phyloP scores from a whole-genome alignment of 2,888 invertebrate genomes.

The Tipula confusa region DNA sequence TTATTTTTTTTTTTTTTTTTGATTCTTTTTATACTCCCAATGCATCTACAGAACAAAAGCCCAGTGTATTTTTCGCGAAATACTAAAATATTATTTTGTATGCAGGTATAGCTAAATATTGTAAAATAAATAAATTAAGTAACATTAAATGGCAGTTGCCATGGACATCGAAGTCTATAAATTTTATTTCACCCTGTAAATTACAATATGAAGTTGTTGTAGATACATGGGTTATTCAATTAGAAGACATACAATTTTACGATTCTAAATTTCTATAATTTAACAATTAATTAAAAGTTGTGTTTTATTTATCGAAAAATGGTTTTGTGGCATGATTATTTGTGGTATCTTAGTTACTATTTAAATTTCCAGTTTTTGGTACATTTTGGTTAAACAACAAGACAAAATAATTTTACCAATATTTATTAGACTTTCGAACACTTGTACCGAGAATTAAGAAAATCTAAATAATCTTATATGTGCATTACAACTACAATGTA shows the following conservation, averaged over 20 bases:
- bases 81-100: neutral
- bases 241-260: neutral
- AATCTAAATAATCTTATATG: too few relatives aligned
- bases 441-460: neutral
- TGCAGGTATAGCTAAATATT: neutral
- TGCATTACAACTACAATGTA: too few relatives aligned
- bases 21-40: neutral
- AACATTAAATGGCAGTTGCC: neutral
- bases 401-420: neutral
- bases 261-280: neutral
- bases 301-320: neutral
- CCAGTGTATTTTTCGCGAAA: neutral
- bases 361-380: neutral
- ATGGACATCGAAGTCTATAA: neutral
- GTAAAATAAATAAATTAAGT: neutral
- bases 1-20: neutral
- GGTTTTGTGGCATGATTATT: neutral
- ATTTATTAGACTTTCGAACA: neutral
- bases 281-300: constrained; percentile 5
- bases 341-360: neutral
- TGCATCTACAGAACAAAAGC: neutral
- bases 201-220: neutral
- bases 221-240: neutral
- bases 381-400: neutral
- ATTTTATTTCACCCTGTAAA: neutral